Evolutionary conservation across 1,140 invertebrate genomes (phyloP).

Genomic region (Andricus grossulariae): DNA sequence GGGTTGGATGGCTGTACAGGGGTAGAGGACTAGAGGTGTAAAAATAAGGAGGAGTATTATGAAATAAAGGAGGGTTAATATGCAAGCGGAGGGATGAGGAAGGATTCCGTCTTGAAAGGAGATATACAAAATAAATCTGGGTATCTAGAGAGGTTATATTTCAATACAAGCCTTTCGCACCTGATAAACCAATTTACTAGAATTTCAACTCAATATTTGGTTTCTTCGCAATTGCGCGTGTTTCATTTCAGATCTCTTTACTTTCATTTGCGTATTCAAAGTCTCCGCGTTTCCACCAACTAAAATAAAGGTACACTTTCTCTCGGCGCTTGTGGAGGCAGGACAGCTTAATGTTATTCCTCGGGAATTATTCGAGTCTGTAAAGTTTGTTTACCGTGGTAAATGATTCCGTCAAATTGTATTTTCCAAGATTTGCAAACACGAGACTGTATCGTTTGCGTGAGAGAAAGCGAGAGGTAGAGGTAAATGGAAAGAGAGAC

Average conservation of each 20-base stretch:
- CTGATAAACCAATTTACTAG: no score
- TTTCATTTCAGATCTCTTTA: slow-evolving; percentile 22
- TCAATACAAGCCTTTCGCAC: no score
- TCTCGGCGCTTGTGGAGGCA: neutral
- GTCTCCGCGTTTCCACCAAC: slow-evolving; percentile 2
- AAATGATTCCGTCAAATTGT: slow-evolving; percentile 58
- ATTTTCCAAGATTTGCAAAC: slow-evolving; percentile 54
- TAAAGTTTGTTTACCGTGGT: slow-evolving; percentile 49
- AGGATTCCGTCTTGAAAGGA: no score
- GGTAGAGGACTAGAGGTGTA: no score
- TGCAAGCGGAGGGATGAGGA: no score
- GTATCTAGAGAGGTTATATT: no score
- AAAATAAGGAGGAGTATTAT: no score
- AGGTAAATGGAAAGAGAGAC: slow-evolving; percentile 12
- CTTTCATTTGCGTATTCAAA: slow-evolving; percentile 24
- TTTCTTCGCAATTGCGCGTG: slow-evolving; percentile 23
- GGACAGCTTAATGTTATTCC: slow-evolving; percentile 39
- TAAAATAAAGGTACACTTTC: slow-evolving; percentile 37
- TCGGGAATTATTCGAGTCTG: slow-evolving; percentile 44
- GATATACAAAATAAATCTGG: no score
- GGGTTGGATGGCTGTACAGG: no score
- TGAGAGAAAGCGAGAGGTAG: neutral
- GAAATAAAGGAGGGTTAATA: no score
- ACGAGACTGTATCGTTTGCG: slow-evolving; percentile 51
- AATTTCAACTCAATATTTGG: neutral